phyloP scores from a whole-genome alignment of 1,140 invertebrate species.

The Lepidurus apus region DNA sequence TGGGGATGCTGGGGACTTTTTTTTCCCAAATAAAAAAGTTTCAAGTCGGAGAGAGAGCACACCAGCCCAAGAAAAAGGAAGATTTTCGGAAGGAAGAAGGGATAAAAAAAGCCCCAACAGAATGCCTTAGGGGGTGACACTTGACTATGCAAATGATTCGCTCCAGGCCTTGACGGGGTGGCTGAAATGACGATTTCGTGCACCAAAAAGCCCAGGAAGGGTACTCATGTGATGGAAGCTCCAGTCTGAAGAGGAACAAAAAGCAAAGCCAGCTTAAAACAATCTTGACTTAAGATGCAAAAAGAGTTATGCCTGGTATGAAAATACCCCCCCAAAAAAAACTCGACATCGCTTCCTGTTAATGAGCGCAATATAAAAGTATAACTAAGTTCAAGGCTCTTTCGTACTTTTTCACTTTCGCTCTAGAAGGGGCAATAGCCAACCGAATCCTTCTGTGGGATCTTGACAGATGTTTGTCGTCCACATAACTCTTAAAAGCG shows the following conservation, averaged over 20 bases:
- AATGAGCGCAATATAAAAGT: too few species aligned
- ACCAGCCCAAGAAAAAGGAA: too few species aligned
- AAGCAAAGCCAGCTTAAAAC: slow-evolving; percentile 7
- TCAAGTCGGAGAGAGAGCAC: background rate
- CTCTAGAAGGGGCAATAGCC: too few species aligned
- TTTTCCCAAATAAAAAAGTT: background rate
- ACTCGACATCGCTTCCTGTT: too few species aligned
- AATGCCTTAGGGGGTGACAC: background rate
- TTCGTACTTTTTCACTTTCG: too few species aligned
- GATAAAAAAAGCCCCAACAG: background rate
- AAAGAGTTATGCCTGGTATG: background rate
- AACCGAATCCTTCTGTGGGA: too few species aligned
- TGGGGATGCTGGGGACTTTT: background rate
- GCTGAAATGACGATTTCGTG: slow-evolving; percentile 8
- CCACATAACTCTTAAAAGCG: too few species aligned
- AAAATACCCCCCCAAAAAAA: too few species aligned
- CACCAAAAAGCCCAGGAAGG: background rate
- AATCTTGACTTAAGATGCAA: background rate
- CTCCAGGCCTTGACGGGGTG: background rate
- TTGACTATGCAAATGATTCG: background rate
- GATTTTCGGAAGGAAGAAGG: background rate
- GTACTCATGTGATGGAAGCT: background rate
- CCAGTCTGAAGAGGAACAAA: background rate
- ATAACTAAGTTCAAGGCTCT: too few species aligned
- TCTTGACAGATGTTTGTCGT: too few species aligned